These are phyloP conservation scores for Sardina pilchardus DNA, from an alignment of 2,113 vertebrate genomes.

Conservation along the genomic window DNA sequence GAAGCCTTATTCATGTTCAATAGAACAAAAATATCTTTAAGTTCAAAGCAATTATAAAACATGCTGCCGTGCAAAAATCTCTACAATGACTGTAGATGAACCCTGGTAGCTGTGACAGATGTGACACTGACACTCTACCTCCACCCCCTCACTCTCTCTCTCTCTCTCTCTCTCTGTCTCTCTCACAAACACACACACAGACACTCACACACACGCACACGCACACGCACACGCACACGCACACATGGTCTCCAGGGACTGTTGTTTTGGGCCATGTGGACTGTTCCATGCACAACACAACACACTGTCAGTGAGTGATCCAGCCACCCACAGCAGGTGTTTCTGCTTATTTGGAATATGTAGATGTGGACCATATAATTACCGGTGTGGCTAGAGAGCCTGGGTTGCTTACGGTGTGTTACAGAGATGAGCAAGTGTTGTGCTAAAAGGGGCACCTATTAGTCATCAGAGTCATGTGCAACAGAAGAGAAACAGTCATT, in stretches of 20 bases:
- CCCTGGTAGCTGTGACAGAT: background rate
- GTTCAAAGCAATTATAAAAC: background rate
- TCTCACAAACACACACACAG: no score
- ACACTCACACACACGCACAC: background rate
- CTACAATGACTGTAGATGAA: background rate
- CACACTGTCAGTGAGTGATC: background rate
- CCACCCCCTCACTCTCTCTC: no score
- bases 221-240: no score
- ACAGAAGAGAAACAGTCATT: background rate
- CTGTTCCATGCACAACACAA: background rate
- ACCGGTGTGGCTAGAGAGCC: background rate
- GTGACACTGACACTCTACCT: background rate
- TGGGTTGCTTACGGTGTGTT: background rate
- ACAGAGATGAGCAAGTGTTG: background rate
- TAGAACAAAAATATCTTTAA: background rate
- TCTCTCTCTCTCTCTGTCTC: no score
- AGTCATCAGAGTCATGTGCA: background rate
- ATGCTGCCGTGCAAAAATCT: background rate
- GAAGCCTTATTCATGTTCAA: background rate
- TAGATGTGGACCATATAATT: background rate
- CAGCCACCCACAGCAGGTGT: slow-evolving; percentile 6
- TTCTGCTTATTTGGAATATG: background rate
- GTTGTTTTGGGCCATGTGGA: no score
- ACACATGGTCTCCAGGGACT: no score
- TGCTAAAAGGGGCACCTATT: no score